A percentile compares a stretch with the other conserved stretches of the same genome.
Evolutionary conservation across 2,797 vertebrate genomes (phyloP).

Genomic region (Rhinoraja longicauda): DNA sequence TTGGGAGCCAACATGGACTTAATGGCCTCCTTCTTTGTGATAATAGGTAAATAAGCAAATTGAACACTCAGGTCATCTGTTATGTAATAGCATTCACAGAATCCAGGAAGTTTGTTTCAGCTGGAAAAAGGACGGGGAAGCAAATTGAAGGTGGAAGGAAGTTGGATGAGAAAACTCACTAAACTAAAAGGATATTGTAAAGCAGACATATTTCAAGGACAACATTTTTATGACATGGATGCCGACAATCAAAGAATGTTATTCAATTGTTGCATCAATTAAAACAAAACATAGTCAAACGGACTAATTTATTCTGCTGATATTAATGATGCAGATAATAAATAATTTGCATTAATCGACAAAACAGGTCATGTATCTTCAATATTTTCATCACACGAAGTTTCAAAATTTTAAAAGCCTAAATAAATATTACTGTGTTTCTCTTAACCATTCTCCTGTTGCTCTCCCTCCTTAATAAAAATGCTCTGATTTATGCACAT

Average conservation of each 20-base stretch:
- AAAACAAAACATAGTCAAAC: neutral
- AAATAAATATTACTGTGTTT: neutral
- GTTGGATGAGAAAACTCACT: neutral
- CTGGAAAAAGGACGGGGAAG: neutral
- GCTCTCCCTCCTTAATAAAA: neutral
- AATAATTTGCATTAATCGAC: neutral
- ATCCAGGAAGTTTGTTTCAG: neutral
- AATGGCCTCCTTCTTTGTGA: no score
- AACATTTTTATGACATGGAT: no score
- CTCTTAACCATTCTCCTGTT: neutral
- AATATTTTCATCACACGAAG: neutral
- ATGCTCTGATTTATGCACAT: neutral
- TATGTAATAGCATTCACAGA: neutral
- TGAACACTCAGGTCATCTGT: neutral
- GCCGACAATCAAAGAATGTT: no score
- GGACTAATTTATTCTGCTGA: neutral
- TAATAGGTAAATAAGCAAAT: neutral
- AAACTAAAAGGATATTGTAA: neutral
- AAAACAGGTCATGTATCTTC: neutral
- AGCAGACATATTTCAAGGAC: neutral
- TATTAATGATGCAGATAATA: neutral
- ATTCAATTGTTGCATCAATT: neutral
- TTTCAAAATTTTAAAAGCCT: neutral
- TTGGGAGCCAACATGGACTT: no score
- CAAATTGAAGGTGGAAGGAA: neutral